Conservation (phyloP, 1,140 invertebrate species). For the Odontomachus brunneus region DNA sequence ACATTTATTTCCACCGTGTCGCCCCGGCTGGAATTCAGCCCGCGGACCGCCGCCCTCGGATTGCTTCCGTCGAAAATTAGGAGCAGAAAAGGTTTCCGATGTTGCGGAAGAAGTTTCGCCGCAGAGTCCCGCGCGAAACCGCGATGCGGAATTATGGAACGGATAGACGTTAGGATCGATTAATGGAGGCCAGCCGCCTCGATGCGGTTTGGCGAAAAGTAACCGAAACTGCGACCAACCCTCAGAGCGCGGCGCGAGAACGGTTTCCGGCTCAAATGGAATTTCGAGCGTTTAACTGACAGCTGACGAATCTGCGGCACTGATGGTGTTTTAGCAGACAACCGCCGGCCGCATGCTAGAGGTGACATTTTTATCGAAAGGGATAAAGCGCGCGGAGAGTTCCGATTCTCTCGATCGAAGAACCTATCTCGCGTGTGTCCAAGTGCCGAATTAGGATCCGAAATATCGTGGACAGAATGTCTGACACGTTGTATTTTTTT, state of each 20-base stretch:
- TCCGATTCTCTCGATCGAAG: neutral
- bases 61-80: slow-evolving; percentile 59
- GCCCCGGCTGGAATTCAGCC: neutral
- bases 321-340: slow-evolving; percentile 40
- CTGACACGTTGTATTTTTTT: too few species aligned
- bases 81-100: slow-evolving; percentile 75
- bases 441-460: too few species aligned
- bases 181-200: slow-evolving; percentile 72
- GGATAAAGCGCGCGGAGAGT: neutral
- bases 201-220: slow-evolving; percentile 75
- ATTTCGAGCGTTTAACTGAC: slow-evolving; percentile 57
- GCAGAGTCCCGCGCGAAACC: slow-evolving; percentile 69
- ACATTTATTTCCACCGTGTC: slow-evolving; percentile 23
- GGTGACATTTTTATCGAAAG: slow-evolving; percentile 34
- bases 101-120: slow-evolving; percentile 74
- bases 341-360: neutral
- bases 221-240: slow-evolving; percentile 65
- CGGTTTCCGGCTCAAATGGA: slow-evolving; percentile 52
- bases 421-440: too few species aligned
- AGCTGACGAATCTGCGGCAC: slow-evolving; percentile 37
- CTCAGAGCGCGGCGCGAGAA: slow-evolving; percentile 33
- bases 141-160: slow-evolving; percentile 74
- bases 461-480: too few species aligned
- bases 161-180: slow-evolving; percentile 71
- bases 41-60: neutral